phyloP scores from a whole-genome alignment of 2,113 vertebrate genomes.

The Neomonachus schauinslandi region DNA sequence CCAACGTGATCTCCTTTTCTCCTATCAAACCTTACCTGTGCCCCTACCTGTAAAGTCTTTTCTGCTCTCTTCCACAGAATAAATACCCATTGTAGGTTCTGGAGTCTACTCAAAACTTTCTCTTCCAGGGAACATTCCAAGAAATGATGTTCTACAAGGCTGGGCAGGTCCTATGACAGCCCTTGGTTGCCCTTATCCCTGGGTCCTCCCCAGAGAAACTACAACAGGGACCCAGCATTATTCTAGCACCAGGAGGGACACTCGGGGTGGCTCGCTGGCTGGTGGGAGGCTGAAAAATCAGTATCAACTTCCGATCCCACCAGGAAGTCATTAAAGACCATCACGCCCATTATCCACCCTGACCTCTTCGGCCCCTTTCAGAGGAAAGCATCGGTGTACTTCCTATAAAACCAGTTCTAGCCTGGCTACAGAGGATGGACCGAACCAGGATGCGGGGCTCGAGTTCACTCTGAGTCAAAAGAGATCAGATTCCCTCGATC shows the following conservation, averaged over 20 bases:
- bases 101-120: neutral
- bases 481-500: neutral
- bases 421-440: neutral
- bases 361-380: neutral
- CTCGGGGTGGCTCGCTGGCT: neutral
- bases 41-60: neutral
- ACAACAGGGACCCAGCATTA: neutral
- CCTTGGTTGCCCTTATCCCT: neutral
- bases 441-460: neutral
- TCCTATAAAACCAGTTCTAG: neutral
- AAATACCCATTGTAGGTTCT: neutral
- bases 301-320: neutral
- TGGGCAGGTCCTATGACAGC: neutral
- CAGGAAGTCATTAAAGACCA: neutral
- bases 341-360: accelerated
- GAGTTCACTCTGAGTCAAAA: neutral
- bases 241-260: no score
- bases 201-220: neutral
- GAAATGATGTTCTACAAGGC: neutral
- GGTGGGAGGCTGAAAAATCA: neutral
- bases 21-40: neutral
- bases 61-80: neutral
- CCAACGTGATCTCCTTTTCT: neutral
- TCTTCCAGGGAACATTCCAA: neutral
- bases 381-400: neutral